Evolutionary conservation across 2,113 vertebrate genomes (phyloP).

Genomic region (Leiothrix lutea): DNA sequence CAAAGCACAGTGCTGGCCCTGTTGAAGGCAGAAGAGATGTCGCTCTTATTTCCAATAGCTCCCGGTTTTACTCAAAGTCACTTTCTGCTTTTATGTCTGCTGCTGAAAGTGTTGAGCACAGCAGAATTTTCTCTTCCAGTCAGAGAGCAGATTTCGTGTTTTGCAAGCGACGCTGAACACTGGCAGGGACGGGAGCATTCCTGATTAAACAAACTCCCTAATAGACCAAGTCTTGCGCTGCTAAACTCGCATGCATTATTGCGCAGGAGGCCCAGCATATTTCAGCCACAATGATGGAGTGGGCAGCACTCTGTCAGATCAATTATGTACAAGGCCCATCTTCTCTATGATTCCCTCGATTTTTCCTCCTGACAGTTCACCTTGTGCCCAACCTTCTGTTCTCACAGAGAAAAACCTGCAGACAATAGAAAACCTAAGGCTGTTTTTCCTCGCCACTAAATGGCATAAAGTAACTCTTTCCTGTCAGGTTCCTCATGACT

Average conservation of each 20-base stretch:
- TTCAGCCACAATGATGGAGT: slow-evolving; percentile 65
- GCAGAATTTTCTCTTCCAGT: slow-evolving; percentile 39
- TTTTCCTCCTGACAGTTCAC: slow-evolving; percentile 73
- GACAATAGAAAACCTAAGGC: slow-evolving; percentile 50
- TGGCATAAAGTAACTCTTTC: slow-evolving; percentile 54
- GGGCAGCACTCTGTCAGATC: slow-evolving; percentile 76
- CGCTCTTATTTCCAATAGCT: not conserved
- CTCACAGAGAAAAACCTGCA: slow-evolving; percentile 62
- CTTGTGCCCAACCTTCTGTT: slow-evolving; percentile 75
- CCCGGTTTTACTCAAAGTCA: not conserved
- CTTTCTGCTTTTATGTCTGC: slow-evolving; percentile 23
- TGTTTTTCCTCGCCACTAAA: slow-evolving; percentile 1
- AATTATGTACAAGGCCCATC: slow-evolving; percentile 74
- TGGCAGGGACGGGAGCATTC: slow-evolving; percentile 52
- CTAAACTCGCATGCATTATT: slow-evolving; percentile 58
- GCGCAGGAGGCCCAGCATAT: slow-evolving; percentile 44
- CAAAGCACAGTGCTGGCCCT: not conserved
- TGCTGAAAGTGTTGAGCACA: not conserved
- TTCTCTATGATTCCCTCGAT: slow-evolving; percentile 71
- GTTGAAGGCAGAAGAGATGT: not conserved
- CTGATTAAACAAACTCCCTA: slow-evolving; percentile 64
- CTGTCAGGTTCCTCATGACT: slow-evolving; percentile 33
- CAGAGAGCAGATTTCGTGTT: slow-evolving; percentile 11
- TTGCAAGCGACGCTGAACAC: slow-evolving; percentile 16
- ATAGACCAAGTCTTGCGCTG: slow-evolving; percentile 51